A percentile compares a stretch with the other conserved stretches of the same genome.
phyloP scores from a whole-genome alignment of 2,113 vertebrate species.

The Brevimyrus niger region DNA sequence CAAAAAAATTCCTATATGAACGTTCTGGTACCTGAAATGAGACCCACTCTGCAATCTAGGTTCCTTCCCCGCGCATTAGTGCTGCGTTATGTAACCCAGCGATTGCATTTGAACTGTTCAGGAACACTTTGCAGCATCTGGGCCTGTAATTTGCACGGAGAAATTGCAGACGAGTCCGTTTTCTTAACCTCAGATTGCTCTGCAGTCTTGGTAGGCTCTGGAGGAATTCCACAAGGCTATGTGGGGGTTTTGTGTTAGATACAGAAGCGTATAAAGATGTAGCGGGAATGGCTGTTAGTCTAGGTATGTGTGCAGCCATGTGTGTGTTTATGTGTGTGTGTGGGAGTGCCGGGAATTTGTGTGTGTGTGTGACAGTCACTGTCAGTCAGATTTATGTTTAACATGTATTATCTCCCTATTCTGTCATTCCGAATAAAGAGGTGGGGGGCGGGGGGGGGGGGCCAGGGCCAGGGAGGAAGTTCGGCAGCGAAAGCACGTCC shows the following conservation, averaged over 20 bases:
- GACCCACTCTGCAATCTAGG: not conserved
- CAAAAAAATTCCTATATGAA: not conserved
- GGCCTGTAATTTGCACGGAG: not conserved
- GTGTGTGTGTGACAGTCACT: not conserved
- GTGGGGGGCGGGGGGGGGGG: too few relatives aligned
- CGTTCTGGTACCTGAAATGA: not conserved
- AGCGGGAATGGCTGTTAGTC: not conserved
- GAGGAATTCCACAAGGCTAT: not conserved
- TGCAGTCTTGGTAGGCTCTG: not conserved
- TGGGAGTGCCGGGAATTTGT: constrained; percentile 7
- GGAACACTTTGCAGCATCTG: not conserved
- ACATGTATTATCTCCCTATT: constrained; percentile 4
- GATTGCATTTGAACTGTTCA: not conserved
- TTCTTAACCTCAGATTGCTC: not conserved
- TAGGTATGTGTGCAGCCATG: constrained; percentile 32
- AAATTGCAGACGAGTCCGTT: not conserved
- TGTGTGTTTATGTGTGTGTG: constrained; percentile 31
- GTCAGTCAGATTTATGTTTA: constrained; percentile 11
- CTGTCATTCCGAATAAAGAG: constrained; percentile 3
- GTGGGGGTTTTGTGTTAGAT: not conserved
- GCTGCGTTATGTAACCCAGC: not conserved
- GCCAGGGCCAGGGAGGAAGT: not conserved
- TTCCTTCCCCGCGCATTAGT: not conserved
- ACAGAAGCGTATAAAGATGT: not conserved
- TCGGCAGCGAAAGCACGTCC: not conserved